Conservation (phyloP, 2,797 vertebrate genomes). For the Sebastolobus altivelis region DNA sequence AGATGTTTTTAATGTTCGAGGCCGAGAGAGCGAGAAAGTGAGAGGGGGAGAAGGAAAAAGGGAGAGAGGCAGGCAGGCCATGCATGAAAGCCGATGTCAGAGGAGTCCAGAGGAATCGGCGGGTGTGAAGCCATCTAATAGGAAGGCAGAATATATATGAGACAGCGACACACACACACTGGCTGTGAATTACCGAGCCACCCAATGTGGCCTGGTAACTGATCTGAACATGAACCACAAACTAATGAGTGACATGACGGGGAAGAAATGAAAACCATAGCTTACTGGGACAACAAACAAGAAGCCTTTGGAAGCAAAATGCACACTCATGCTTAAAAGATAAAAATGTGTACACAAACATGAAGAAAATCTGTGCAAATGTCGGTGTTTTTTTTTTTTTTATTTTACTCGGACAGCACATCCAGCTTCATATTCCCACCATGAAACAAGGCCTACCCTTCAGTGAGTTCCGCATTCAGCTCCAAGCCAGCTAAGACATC, state of each 20-base stretch:
- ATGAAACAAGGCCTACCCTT: slow-evolving; percentile 74
- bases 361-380: slow-evolving; percentile 13
- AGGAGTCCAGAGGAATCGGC: slow-evolving; percentile 80
- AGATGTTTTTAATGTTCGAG: slow-evolving; percentile 83
- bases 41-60: slow-evolving; percentile 23
- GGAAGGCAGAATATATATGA: slow-evolving; percentile 82
- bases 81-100: slow-evolving; percentile 87
- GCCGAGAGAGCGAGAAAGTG: slow-evolving; percentile 46
- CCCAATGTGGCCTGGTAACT: slow-evolving; percentile 40
- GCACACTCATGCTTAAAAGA: slow-evolving; percentile 38
- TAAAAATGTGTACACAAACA: slow-evolving; percentile 34
- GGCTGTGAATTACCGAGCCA: slow-evolving; percentile 28
- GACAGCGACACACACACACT: slow-evolving; percentile 67
- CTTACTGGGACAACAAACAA: slow-evolving; percentile 21
- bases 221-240: slow-evolving; percentile 57
- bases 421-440: slow-evolving; percentile 63
- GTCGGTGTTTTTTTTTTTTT: slow-evolving; percentile 1
- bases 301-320: slow-evolving; percentile 26
- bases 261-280: slow-evolving; percentile 20
- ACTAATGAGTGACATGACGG: slow-evolving; percentile 60
- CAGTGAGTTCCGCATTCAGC: slow-evolving; percentile 69
- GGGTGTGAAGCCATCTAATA: slow-evolving; percentile 85
- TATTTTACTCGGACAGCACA: slow-evolving; percentile 34
- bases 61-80: slow-evolving; percentile 75
- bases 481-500: slow-evolving; percentile 76